These are phyloP conservation scores for Limonius californicus DNA, from an alignment of 1,140 invertebrate species.

Conservation along the genomic window DNA sequence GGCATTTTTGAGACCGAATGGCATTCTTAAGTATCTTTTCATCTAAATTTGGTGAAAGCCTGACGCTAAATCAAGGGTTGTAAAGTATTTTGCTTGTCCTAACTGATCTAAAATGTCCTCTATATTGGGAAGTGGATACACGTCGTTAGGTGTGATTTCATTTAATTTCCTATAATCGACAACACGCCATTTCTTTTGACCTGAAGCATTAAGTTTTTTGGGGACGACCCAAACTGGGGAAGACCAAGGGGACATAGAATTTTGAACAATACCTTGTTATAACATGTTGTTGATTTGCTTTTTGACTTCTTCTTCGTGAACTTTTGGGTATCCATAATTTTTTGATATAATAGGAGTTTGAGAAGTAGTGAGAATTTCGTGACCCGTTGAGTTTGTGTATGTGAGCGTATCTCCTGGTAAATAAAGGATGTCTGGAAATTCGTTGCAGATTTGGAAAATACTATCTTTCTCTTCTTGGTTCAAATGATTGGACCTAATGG, in stretches of 20 bases:
- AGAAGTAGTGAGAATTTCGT: not conserved
- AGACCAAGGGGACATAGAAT: slow-evolving; percentile 18
- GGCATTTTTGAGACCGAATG: not conserved
- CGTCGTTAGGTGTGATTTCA: slow-evolving; percentile 35
- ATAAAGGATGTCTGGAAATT: not conserved
- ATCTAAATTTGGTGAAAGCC: slow-evolving; percentile 50
- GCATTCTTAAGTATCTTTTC: slow-evolving; percentile 24
- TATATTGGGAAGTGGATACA: slow-evolving; percentile 53
- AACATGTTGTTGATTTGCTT: not conserved
- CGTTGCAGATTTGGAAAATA: not conserved
- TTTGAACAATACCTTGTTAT: slow-evolving; percentile 23
- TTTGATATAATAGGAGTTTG: not conserved
- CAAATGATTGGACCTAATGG: too few species aligned
- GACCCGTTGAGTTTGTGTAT: not conserved
- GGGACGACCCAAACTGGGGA: slow-evolving; percentile 26
- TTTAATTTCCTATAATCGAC: slow-evolving; percentile 45
- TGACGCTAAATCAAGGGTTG: slow-evolving; percentile 47
- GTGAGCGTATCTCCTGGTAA: not conserved
- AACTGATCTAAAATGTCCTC: slow-evolving; percentile 47
- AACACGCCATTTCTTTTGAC: slow-evolving; percentile 38
- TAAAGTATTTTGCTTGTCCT: slow-evolving; percentile 45
- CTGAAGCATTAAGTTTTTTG: slow-evolving; percentile 25
- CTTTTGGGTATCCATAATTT: not conserved
- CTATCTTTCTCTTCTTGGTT: not conserved
- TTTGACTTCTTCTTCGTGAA: slow-evolving; percentile 16